These are phyloP conservation scores for Iguana delicatissima DNA, from an alignment of 2,797 vertebrate species.

Conservation along the genomic window DNA sequence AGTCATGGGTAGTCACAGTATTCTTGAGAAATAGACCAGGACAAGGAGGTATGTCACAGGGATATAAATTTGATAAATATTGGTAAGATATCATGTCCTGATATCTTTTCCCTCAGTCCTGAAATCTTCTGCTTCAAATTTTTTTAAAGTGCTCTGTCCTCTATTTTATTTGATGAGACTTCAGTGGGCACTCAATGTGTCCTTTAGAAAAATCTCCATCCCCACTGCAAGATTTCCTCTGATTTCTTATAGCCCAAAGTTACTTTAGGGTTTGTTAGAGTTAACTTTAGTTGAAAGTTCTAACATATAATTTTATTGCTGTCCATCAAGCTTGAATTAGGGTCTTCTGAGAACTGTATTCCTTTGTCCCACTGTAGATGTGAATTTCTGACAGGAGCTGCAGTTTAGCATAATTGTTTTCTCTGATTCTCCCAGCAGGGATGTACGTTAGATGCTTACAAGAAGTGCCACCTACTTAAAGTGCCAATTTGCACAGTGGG, in stretches of 20 bases:
- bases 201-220: conserved; percentile 1
- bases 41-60: too few relatives aligned
- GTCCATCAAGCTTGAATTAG: conserved; percentile 14
- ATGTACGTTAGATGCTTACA: conserved; percentile 3
- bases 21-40: too few relatives aligned
- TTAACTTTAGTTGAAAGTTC: background rate
- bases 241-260: conserved; percentile 7
- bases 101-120: too few relatives aligned
- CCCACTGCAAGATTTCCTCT: background rate
- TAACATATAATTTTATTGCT: conserved; percentile 35
- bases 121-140: too few relatives aligned
- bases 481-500: conserved; percentile 48
- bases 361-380: conserved; percentile 15
- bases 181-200: background rate
- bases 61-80: too few relatives aligned
- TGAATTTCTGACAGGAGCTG: background rate
- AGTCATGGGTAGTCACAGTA: too few relatives aligned
- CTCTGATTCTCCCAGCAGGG: conserved; percentile 6
- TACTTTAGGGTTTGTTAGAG: background rate
- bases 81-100: too few relatives aligned
- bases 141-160: background rate
- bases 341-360: conserved; percentile 4
- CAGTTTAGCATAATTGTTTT: conserved; percentile 40
- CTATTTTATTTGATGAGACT: background rate
- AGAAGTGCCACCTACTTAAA: conserved; percentile 39